phyloP scores from a whole-genome alignment of 2,888 invertebrate genomes.

The Acrobasis consociella region DNA sequence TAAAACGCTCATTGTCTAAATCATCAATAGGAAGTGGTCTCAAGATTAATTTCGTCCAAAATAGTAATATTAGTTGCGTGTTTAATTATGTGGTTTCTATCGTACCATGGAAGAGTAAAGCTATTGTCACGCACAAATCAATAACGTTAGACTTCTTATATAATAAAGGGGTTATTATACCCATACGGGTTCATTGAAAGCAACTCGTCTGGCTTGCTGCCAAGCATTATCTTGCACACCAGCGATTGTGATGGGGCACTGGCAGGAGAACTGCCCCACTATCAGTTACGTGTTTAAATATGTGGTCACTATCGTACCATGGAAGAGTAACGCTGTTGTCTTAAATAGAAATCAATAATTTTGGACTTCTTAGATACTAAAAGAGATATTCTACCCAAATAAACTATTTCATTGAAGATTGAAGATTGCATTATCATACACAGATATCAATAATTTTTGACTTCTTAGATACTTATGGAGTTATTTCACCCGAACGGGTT shows the following conservation, averaged over 20 bases:
- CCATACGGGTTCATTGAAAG: background rate
- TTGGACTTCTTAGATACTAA: background rate
- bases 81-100: too few species aligned
- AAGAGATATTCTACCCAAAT: background rate
- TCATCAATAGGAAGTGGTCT: too few species aligned
- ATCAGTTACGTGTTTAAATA: conserved; percentile 2
- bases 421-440: too few species aligned
- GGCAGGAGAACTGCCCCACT: background rate
- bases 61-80: too few species aligned
- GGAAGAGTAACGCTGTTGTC: too few species aligned
- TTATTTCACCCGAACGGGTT: background rate
- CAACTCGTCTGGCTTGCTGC: background rate
- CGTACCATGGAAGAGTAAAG: too few species aligned
- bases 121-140: too few species aligned
- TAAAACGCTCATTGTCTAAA: too few species aligned
- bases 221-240: background rate
- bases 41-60: too few species aligned
- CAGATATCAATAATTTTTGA: background rate
- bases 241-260: background rate
- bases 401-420: background rate
- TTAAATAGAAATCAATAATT: background rate
- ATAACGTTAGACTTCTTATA: too few species aligned
- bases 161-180: background rate
- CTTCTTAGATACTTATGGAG: background rate
- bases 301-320: background rate